These are phyloP conservation scores for Oreochromis mossambicus DNA, from an alignment of 2,797 vertebrate genomes.

Conservation along the genomic window DNA sequence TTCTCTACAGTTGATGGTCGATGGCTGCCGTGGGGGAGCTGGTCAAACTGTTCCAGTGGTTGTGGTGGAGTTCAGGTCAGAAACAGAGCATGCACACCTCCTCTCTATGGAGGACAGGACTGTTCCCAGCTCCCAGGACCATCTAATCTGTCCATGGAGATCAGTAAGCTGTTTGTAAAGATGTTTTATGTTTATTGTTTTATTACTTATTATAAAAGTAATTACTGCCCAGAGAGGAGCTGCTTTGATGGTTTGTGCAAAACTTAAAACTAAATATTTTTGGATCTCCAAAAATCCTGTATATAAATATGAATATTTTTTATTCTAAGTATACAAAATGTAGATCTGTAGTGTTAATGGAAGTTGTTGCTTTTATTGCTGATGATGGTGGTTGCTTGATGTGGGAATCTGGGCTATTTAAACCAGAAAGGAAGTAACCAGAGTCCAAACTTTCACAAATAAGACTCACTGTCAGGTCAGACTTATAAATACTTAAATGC, in stretches of 20 bases:
- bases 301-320: background rate
- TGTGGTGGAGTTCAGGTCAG: slow-evolving; percentile 80
- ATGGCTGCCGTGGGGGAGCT: slow-evolving; percentile 83
- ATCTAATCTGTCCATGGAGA: slow-evolving; percentile 60
- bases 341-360: background rate
- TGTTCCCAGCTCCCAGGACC: slow-evolving; percentile 71
- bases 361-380: background rate
- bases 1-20: slow-evolving; percentile 76
- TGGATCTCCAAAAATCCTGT: background rate
- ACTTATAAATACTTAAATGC: background rate
- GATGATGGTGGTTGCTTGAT: background rate
- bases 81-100: slow-evolving; percentile 75
- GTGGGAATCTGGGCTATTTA: background rate
- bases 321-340: background rate
- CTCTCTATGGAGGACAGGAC: slow-evolving; percentile 77
- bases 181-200: background rate
- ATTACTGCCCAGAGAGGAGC: background rate
- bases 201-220: background rate
- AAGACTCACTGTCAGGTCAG: background rate
- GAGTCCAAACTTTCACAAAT: background rate
- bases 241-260: background rate
- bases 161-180: slow-evolving; percentile 63
- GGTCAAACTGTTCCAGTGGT: slow-evolving; percentile 82
- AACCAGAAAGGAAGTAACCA: background rate
- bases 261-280: background rate